phyloP scores from a whole-genome alignment of 2,113 vertebrate species.

The Heterotilapia buettikoferi region DNA sequence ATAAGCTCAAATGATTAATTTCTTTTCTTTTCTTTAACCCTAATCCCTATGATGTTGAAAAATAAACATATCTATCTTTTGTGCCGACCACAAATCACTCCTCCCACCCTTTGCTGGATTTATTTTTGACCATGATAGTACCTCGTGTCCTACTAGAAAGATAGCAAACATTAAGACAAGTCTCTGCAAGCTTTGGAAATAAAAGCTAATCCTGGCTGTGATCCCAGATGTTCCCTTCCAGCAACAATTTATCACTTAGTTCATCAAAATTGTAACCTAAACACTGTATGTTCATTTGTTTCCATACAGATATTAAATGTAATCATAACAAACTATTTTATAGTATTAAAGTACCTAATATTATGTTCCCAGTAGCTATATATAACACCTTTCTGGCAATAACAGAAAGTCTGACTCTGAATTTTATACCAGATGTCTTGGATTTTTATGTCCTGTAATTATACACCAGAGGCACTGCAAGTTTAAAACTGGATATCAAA shows the following conservation, averaged over 20 bases:
- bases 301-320: background rate
- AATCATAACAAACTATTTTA: background rate
- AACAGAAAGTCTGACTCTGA: background rate
- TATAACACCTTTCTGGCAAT: background rate
- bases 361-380: background rate
- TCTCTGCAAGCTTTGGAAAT: background rate
- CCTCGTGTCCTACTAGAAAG: background rate
- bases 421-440: constrained; percentile 7
- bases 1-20: background rate
- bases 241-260: background rate
- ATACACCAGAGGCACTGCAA: constrained; percentile 3
- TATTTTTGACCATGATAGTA: constrained; percentile 32
- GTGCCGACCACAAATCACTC: background rate
- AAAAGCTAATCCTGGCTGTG: background rate
- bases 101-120: constrained; percentile 4
- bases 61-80: constrained; percentile 20
- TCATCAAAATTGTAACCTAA: background rate
- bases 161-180: background rate
- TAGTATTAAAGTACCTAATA: background rate
- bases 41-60: background rate
- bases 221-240: background rate
- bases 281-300: background rate
- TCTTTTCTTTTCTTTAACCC: background rate
- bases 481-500: background rate
- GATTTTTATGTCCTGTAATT: constrained; percentile 10